These are phyloP conservation scores for Cerceris ruficornis DNA, from an alignment of 2,888 invertebrate genomes.

Conservation along the genomic window DNA sequence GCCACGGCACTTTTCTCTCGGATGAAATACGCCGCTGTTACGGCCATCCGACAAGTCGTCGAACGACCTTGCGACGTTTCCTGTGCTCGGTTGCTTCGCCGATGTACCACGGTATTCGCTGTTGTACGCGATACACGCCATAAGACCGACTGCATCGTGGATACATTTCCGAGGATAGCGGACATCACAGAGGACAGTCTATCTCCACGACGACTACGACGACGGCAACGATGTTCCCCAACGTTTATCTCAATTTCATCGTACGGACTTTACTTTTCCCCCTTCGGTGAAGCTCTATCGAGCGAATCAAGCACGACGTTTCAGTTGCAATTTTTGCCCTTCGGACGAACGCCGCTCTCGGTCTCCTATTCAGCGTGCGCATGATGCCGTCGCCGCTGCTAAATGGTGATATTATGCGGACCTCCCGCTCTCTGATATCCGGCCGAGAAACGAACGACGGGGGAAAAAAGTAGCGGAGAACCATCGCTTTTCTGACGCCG, in stretches of 20 bases:
- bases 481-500: slow-evolving; percentile 24
- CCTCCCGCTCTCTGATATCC: slow-evolving; percentile 25
- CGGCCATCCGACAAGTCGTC: slow-evolving; percentile 62
- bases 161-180: too few relatives aligned
- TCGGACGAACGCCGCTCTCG: background rate
- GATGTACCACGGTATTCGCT: too few relatives aligned
- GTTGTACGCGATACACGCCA: too few relatives aligned
- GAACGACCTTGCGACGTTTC: slow-evolving; percentile 75
- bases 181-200: too few relatives aligned
- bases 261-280: too few relatives aligned
- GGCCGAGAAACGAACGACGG: background rate
- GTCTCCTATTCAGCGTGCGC: slow-evolving; percentile 9
- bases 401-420: slow-evolving; percentile 55
- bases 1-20: slow-evolving; percentile 22
- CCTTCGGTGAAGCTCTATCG: too few relatives aligned
- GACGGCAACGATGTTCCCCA: too few relatives aligned
- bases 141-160: too few relatives aligned
- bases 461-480: slow-evolving; percentile 9
- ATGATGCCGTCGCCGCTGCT: slow-evolving; percentile 35
- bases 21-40: slow-evolving; percentile 20
- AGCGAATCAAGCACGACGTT: background rate
- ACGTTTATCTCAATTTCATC: too few relatives aligned
- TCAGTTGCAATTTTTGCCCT: background rate
- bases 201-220: too few relatives aligned
- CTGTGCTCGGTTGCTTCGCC: slow-evolving; percentile 32